phyloP scores from a whole-genome alignment of 2,113 vertebrate genomes.

The Anarhynchus alexandrinus region DNA sequence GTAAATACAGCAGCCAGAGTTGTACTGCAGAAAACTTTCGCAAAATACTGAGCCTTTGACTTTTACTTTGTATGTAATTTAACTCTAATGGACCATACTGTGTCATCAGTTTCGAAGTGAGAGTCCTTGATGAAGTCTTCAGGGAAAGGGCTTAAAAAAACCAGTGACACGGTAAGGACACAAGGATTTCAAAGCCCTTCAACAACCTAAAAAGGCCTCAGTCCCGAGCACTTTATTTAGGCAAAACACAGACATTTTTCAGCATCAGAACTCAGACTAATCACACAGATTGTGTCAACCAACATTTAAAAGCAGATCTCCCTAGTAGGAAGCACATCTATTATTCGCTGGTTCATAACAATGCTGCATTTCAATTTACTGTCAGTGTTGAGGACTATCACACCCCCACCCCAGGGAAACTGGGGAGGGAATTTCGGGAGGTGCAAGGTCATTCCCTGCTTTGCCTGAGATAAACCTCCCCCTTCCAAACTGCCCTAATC shows the following conservation, averaged over 20 bases:
- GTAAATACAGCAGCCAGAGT: background rate
- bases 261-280: background rate
- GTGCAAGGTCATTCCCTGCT: background rate
- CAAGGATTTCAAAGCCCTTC: background rate
- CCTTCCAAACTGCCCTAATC: background rate
- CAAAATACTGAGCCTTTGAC: background rate
- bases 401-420: background rate
- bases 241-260: background rate
- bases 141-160: background rate
- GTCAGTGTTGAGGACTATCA: background rate
- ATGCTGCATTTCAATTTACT: background rate
- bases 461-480: background rate
- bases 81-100: background rate
- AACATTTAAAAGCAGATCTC: background rate
- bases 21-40: background rate
- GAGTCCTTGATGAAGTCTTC: slow-evolving; percentile 9
- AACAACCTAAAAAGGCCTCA: background rate
- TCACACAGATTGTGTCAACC: background rate
- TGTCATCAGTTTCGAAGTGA: background rate
- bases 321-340: background rate
- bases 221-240: background rate
- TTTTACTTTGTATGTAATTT: background rate
- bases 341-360: background rate
- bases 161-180: background rate
- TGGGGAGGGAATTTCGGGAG: background rate